A percentile compares a stretch with the other conserved stretches of the same genome.
Conservation (phyloP, 2,888 invertebrate species). For the Rhopalosiphum nymphaeae region DNA sequence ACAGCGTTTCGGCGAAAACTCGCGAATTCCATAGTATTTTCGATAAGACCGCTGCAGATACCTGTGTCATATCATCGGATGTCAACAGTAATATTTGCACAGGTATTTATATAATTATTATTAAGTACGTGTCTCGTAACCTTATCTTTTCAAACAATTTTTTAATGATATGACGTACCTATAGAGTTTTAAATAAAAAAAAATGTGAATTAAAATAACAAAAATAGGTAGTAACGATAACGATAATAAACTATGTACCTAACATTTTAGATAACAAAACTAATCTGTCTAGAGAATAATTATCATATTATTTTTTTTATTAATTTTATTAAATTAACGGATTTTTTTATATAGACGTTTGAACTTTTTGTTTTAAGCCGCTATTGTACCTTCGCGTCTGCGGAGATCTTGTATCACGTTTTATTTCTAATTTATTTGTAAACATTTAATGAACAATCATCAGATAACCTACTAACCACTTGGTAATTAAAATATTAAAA, state of each 20-base stretch:
- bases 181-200: neutral
- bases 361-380: neutral
- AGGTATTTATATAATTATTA: slow-evolving; percentile 35
- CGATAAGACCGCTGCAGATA: slow-evolving; percentile 23
- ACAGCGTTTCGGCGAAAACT: slow-evolving; percentile 52
- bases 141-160: slow-evolving; percentile 34
- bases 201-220: neutral
- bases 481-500: slow-evolving; percentile 12
- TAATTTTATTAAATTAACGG: neutral
- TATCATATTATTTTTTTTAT: neutral
- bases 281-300: neutral
- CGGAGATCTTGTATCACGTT: neutral
- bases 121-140: neutral
- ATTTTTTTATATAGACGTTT: neutral
- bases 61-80: neutral
- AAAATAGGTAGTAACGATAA: neutral
- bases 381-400: neutral
- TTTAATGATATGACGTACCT: neutral
- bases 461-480: slow-evolving; percentile 1
- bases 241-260: neutral
- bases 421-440: slow-evolving; percentile 7
- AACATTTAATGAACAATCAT: neutral
- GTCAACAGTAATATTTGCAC: slow-evolving; percentile 50
- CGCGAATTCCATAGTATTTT: slow-evolving; percentile 49
- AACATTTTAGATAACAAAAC: neutral